Base-by-base conservation (phyloP, 2,888 invertebrate genomes). In the Ferdinandea cuprea region DNA sequence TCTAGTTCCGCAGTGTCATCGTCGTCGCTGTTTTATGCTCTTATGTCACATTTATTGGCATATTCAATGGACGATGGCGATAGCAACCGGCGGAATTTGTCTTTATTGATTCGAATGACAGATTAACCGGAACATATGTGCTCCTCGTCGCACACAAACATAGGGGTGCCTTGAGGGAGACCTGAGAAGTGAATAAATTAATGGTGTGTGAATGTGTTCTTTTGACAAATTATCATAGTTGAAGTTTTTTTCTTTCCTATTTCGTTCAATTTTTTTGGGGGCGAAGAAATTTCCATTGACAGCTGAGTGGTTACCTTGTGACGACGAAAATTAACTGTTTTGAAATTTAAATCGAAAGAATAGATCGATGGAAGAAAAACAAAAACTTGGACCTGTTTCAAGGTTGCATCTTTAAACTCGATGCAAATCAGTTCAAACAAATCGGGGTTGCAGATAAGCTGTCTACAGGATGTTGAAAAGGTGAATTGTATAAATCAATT, bases 1-100 rank as follows among this genome's bases (percentile, higher is more conserved):
- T 72, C 77, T 83, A 72, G 81, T 83, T 81, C 71, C 81, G 81
- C 65, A 42, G 72, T 83, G 61, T 83, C 71, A 83, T 72, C 77
- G 42, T 48, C 35, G 65, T 76, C n/a, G n/a, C n/a, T n/a, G n/a
- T n/a, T n/a, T n/a, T n/a, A n/a, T n/a, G n/a, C n/a, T n/a, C 50
- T 76, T 71, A 65, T 77, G 77, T 68, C 77, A 81, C 54, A 44
- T 25, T 66, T 68, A 80, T 69, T 73, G 68, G 63, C 56, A 69
- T 28, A 66, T 61, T 76, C 76, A 63, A 44, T 32, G 50, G 30
- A 46, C 37, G 61, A 63, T 73, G 30, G 54, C 37, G 61, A 63
- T 73, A 56, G 50, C 46, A 52, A 42, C 44, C 50, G 19, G 6
- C 37, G 9, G 32, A 30, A 30, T 44, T 21, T n/a, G 32, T 11